Evolutionary conservation across 2,888 invertebrate species (phyloP).

Genomic region (Sicus ferrugineus): DNA sequence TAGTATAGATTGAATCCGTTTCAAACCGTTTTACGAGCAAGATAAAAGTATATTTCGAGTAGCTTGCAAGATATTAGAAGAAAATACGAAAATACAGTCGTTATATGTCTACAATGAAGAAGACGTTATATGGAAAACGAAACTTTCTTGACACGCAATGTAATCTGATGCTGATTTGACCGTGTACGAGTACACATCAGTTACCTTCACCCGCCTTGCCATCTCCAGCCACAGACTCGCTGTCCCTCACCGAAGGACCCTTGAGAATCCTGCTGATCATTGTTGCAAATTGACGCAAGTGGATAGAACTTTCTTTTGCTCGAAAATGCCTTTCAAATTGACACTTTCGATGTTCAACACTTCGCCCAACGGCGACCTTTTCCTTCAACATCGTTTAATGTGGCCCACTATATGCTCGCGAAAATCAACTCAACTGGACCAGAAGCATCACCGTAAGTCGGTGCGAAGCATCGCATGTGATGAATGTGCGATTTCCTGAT

Average conservation of each 20-base stretch:
- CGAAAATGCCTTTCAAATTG: conserved; percentile 37
- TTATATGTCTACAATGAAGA: no score
- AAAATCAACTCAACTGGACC: not conserved
- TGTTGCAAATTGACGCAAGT: conserved; percentile 40
- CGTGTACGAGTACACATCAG: conserved; percentile 23
- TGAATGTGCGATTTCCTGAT: conserved; percentile 40
- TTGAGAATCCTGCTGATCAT: conserved; percentile 40
- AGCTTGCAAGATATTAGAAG: no score
- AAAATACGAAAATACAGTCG: no score
- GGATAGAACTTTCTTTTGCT: not conserved
- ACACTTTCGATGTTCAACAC: conserved; percentile 37
- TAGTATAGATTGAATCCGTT: no score
- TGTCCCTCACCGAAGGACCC: conserved; percentile 2
- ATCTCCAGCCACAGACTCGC: not conserved
- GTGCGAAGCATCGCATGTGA: conserved; percentile 28
- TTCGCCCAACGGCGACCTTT: no score
- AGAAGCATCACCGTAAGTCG: not conserved
- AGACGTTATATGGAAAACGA: no score
- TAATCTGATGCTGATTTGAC: no score
- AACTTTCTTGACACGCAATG: no score
- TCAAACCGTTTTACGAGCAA: no score
- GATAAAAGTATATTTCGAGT: no score
- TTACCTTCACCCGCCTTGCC: not conserved
- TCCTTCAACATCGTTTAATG: conserved; percentile 21
- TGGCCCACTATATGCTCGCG: not conserved